Conservation (phyloP, 2,113 vertebrate genomes). For the Lepisosteus osseus region DNA sequence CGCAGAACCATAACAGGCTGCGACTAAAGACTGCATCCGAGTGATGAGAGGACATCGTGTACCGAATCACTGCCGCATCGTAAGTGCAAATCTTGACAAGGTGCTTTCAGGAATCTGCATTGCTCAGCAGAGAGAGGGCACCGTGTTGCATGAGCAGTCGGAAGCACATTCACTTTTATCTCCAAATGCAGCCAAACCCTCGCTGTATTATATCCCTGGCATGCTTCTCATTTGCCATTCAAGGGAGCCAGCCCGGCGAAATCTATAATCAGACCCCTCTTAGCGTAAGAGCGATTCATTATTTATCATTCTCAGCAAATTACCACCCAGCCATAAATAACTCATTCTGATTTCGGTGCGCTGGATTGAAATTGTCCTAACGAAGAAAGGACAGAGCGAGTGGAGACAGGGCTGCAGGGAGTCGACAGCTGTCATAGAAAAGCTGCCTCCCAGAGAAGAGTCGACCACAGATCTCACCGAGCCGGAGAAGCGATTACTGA, state of each 20-base stretch:
- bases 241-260: not conserved
- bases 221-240: not conserved
- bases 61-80: too few relatives aligned
- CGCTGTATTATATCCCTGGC: not conserved
- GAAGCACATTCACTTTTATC: not conserved
- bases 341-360: not conserved
- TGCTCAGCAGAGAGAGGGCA: too few relatives aligned
- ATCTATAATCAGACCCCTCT: not conserved
- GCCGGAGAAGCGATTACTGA: not conserved
- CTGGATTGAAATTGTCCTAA: not conserved
- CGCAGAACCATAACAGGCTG: not conserved
- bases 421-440: not conserved
- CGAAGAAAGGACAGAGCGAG: not conserved
- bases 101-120: too few relatives aligned
- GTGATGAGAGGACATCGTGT: too few relatives aligned
- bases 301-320: conserved; percentile 2
- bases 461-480: not conserved
- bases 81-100: too few relatives aligned
- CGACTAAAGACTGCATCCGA: not conserved
- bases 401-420: not conserved
- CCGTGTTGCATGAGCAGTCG: too few relatives aligned
- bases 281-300: not conserved
- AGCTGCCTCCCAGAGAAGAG: not conserved
- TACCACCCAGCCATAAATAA: not conserved
- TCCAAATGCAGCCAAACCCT: conserved; percentile 1